Evolutionary conservation across 2,113 vertebrate species (phyloP), one percentile per base, ranked within the genome.

Genomic region (Charina bottae): DNA sequence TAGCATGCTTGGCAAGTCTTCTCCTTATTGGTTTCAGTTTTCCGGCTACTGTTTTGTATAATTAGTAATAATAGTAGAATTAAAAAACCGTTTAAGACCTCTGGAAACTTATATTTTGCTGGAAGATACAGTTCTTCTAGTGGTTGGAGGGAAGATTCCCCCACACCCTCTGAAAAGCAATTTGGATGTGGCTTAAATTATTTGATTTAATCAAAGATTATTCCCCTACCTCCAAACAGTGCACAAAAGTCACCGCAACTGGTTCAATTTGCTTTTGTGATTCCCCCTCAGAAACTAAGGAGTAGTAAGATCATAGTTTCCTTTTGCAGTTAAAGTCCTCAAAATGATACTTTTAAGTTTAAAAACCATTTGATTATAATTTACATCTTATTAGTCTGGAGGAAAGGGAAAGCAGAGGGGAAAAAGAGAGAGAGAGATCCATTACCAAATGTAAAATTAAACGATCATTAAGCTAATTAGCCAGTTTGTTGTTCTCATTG

Each of bases 361-460:
- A 96, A 95, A 96, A 96, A 92, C 0, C 62, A 94, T 87, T 93
- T 97, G 91, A 88, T 94, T 97, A 92, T 95, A 95, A 96, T 96
- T 96, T 96, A 95, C 86, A 93, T 95, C 26, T 86, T 95, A 96
- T 95, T 96, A 94, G 55, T 92, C 92, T 92, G 85, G 92, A 72
- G 92, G 17, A 89, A 90, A 88, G 92, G 19, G 56, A 88, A 72
- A 89, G 72, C 56, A 55, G 87, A 54, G 46, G 56, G 92, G 91
- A 90, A 92, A 94, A 94, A 95, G 68, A 78, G 68, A 78, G 68
- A 78, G 94, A 23, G 24, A 9, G 93, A 93, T 92, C 23, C 89
- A 95, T 96, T 97, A 95, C 91, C 90, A 96, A 97, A 97, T 95
- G 92, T 95, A 96, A 97, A 97, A 97, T 96, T 96, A 97, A 97